Evolutionary conservation across 2,113 vertebrate species (phyloP), one percentile per base, ranked within the genome.

Genomic region (Microtus ochrogaster): DNA sequence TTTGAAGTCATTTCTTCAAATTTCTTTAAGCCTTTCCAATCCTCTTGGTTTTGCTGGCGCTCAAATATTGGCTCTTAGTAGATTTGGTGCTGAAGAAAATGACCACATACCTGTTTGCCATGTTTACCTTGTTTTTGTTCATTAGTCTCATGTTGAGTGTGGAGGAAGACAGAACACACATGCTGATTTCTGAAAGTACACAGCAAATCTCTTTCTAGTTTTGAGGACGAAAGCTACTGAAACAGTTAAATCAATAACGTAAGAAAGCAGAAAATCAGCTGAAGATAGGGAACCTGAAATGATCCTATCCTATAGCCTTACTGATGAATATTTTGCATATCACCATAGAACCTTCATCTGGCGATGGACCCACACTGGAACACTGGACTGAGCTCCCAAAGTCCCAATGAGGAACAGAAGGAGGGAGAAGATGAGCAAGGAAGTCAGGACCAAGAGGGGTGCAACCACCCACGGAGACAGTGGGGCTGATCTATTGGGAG

Each of bases 171-270:
- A 52, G 66, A 41, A 92, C 12, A 33, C 2, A 52, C 7, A 65
- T 49, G 0, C 19, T 47, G 22, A 3, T 44, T 94, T 78, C 41
- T 16, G 39, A 47, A 28, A n/a, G n/a, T n/a, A n/a, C n/a, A n/a
- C n/a, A n/a, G n/a, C n/a, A n/a, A n/a, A 28, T 74, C 55, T 36
- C 2, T 63, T 87, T 44, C 4, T 55, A 49, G 22, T 81, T 92
- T 65, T 89, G 21, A 95, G 26, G 47, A 39, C 83, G 17, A 94
- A 94, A 93, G 73, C 44, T 88, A 77, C n/a, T 49, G 16, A 49
- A 89, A 14, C 21, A 63, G 47, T 92, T 94, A 78, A 68, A 83
- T 28, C 6, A 81, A 41, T 79, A 36, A 88, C 39, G 5, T n/a
- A 83, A 89, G 5, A 65, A 91, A 77, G 24, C 74, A 77, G 36